A percentile compares a stretch with the other conserved stretches of the same genome.
phyloP scores from a whole-genome alignment of 2,113 vertebrate species.

The Paramormyrops kingsleyae region DNA sequence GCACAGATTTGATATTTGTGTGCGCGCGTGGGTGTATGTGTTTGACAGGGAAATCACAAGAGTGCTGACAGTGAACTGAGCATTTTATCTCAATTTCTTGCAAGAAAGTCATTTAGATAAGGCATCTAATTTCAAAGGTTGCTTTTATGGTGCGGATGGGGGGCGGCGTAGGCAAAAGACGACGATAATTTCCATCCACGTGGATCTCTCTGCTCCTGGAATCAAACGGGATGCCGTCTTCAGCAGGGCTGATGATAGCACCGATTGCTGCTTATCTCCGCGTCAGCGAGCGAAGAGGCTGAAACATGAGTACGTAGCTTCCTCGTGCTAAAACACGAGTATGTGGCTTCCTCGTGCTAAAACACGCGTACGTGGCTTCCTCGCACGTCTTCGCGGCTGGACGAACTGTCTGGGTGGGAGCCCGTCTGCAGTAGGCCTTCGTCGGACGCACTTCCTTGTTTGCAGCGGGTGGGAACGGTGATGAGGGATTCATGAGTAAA shows the following conservation, averaged over 20 bases:
- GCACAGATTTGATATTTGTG: slow-evolving; percentile 17
- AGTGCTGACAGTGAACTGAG: slow-evolving; percentile 41
- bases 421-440: background rate
- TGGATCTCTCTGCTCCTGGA: background rate
- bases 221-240: background rate
- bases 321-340: too few relatives aligned
- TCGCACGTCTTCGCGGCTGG: background rate
- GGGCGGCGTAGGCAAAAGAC: slow-evolving; percentile 3
- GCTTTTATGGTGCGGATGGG: slow-evolving; percentile 40
- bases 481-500: background rate
- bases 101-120: slow-evolving; percentile 58
- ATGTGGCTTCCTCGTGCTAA: too few relatives aligned
- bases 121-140: slow-evolving; percentile 52
- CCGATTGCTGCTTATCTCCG: background rate
- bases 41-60: slow-evolving; percentile 38
- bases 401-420: background rate
- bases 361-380: too few relatives aligned
- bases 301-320: background rate
- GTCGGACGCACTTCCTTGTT: background rate
- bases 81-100: slow-evolving; percentile 44
- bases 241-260: background rate
- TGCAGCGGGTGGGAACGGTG: background rate
- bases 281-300: background rate
- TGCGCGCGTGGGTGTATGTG: background rate
- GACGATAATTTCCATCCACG: background rate